These are phyloP conservation scores for Meiosimyza decipiens DNA, from an alignment of 2,888 invertebrate species.

Conservation along the genomic window DNA sequence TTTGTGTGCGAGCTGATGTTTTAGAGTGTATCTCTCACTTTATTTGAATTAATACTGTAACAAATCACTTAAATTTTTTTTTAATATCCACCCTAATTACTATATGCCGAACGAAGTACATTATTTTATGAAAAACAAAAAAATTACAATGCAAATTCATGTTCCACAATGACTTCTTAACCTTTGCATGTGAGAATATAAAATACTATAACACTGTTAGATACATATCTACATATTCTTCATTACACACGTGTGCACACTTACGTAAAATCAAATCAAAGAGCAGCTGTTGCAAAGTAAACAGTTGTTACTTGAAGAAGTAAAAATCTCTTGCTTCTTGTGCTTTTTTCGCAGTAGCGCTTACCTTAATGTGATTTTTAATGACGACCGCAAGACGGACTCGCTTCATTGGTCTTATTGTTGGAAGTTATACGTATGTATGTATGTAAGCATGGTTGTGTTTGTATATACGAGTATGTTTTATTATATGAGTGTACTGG, in stretches of 20 bases:
- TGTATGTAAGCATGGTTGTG: too few species aligned
- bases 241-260: not conserved
- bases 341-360: not conserved
- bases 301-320: not conserved
- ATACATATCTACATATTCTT: too few species aligned
- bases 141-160: conserved; percentile 26
- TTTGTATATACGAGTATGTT: too few species aligned
- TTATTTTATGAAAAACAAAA: conserved; percentile 21
- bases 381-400: conserved; percentile 11
- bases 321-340: not conserved
- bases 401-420: not conserved
- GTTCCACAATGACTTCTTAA: conserved; percentile 26
- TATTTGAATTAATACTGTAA: not conserved
- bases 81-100: too few species aligned
- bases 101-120: conserved; percentile 10
- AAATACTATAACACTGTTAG: not conserved
- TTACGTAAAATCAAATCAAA: not conserved
- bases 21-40: not conserved
- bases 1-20: not conserved
- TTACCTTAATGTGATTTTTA: conserved; percentile 8
- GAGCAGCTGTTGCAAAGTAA: not conserved
- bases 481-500: too few species aligned
- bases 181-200: conserved; percentile 21
- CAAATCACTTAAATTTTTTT: too few species aligned
- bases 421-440: too few species aligned